These are phyloP conservation scores for Edolisoma coerulescens DNA, from an alignment of 2,113 vertebrate genomes.

Conservation along the genomic window DNA sequence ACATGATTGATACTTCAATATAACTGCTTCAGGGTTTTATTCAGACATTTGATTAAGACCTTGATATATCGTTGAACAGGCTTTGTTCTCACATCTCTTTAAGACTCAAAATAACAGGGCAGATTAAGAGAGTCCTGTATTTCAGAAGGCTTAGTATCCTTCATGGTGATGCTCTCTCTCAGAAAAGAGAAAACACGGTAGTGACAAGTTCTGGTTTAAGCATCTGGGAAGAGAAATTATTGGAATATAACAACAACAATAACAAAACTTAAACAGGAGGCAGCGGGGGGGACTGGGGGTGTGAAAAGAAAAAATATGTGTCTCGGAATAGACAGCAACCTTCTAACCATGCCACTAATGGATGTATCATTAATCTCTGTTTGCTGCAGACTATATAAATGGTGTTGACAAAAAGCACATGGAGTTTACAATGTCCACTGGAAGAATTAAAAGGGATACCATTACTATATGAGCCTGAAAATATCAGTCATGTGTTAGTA, in stretches of 20 bases:
- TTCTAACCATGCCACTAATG: not conserved
- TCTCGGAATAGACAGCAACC: not conserved
- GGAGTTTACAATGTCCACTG: not conserved
- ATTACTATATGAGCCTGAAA: not conserved
- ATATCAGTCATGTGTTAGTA: not conserved
- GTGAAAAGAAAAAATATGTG: not conserved
- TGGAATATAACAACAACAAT: not conserved
- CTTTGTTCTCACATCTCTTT: not conserved
- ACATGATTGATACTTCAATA: not conserved
- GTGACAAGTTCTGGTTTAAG: not conserved
- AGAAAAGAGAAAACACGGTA: not conserved
- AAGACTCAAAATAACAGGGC: not conserved
- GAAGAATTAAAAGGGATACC: not conserved
- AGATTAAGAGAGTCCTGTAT: not conserved
- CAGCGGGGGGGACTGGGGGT: rapidly evolving
- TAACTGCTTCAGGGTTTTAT: not conserved
- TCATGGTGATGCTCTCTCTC: not conserved
- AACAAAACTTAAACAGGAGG: not conserved
- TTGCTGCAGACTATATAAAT: not conserved
- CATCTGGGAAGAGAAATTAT: not conserved
- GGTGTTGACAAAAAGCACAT: not conserved
- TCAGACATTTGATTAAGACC: slow-evolving; percentile 19
- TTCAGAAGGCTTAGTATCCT: not conserved
- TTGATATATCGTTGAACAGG: not conserved
- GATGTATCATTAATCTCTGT: not conserved